Evolutionary conservation across 2,113 vertebrate species (phyloP).

Genomic region (Xiphorhynchus elegans): DNA sequence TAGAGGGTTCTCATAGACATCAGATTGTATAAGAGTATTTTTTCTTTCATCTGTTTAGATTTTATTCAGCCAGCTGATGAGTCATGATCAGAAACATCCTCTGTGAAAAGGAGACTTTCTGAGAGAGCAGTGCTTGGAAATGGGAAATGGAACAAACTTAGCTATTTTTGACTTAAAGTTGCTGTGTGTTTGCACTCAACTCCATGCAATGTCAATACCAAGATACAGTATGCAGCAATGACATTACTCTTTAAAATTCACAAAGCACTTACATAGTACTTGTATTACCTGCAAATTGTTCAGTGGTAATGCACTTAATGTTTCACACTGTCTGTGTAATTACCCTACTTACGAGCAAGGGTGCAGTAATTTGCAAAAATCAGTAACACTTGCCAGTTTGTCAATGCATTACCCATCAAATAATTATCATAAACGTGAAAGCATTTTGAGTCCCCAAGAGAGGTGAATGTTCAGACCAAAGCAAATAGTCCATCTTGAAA

Average conservation of each 20-base stretch:
- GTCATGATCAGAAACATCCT: not conserved
- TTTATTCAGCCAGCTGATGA: constrained; percentile 2
- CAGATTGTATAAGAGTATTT: not conserved
- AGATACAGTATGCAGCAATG: not conserved
- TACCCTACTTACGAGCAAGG: not conserved
- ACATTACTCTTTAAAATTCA: not conserved
- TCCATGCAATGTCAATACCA: not conserved
- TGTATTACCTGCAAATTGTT: not conserved
- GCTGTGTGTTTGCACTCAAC: not conserved
- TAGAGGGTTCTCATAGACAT: not conserved
- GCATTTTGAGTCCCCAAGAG: not conserved
- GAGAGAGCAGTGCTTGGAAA: not conserved
- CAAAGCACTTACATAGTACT: not conserved
- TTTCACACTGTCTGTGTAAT: not conserved
- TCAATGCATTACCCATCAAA: not conserved
- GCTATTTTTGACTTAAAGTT: not conserved
- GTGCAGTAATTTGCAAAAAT: not conserved
- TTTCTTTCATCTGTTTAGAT: not conserved
- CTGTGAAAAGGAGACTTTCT: not conserved
- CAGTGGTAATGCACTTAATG: not conserved
- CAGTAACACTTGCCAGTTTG: not conserved
- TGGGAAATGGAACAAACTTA: not conserved
- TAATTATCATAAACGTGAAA: not conserved
- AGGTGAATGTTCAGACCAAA: not conserved
- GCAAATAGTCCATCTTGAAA: not conserved